Evolutionary conservation across 2,113 vertebrate species (phyloP).

Genomic region (Isurus oxyrinchus): DNA sequence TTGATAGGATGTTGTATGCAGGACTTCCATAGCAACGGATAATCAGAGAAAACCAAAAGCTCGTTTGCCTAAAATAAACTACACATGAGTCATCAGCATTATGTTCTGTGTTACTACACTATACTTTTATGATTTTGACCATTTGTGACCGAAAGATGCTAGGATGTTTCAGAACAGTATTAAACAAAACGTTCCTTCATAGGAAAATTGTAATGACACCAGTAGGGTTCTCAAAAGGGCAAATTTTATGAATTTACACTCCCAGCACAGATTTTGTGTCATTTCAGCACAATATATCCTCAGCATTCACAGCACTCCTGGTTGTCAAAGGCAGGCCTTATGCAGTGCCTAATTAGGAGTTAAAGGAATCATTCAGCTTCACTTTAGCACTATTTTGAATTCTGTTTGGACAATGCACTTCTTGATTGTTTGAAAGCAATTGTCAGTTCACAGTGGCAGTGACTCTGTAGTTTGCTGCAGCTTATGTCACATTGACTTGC

Average conservation of each 20-base stretch:
- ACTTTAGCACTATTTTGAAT: not conserved
- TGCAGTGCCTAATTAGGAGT: not conserved
- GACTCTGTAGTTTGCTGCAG: conserved; percentile 1
- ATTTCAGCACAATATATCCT: not conserved
- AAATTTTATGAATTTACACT: conserved; percentile 16
- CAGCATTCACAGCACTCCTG: not conserved
- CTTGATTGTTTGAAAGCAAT: not conserved
- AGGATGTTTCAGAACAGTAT: not conserved
- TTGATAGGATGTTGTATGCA: conserved; percentile 10
- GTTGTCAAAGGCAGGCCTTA: not conserved
- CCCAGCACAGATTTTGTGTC: not conserved
- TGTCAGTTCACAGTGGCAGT: not conserved
- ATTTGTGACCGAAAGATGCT: not conserved
- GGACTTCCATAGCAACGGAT: conserved; percentile 28
- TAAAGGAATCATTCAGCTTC: not conserved
- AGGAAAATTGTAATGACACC: not conserved
- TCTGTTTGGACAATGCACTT: not conserved
- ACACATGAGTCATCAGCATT: conserved; percentile 25
- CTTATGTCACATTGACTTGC: not conserved
- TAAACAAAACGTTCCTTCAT: not conserved
- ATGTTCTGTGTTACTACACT: conserved; percentile 1
- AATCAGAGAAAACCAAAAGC: conserved; percentile 32
- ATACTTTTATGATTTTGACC: not conserved
- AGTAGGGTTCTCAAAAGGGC: not conserved
- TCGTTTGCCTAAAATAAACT: conserved; percentile 24